A percentile compares a stretch with the other conserved stretches of the same genome.
Evolutionary conservation across 2,113 vertebrate species (phyloP).

Genomic region (Tangachromis dhanisi): DNA sequence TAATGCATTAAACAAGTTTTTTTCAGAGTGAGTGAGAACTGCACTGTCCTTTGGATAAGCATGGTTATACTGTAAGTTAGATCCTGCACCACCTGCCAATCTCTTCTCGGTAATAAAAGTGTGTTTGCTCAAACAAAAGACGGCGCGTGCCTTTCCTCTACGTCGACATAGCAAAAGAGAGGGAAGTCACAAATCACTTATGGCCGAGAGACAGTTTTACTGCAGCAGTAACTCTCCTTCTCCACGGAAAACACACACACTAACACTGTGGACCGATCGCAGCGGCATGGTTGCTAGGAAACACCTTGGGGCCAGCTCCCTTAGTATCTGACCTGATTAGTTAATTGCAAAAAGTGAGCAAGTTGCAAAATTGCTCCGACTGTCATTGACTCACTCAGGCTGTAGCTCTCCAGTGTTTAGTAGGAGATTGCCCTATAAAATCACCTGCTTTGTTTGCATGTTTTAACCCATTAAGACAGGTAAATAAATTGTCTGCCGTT

Average conservation of each 20-base stretch:
- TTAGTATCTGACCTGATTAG: slow-evolving; percentile 72
- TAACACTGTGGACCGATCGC: slow-evolving; percentile 39
- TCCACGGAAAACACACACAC: slow-evolving; percentile 46
- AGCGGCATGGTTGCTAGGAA: slow-evolving; percentile 72
- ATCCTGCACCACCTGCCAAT: slow-evolving; percentile 36
- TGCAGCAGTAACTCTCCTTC: slow-evolving; percentile 64
- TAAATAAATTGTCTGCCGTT: neutral
- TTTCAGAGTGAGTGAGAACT: neutral
- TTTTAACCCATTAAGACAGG: neutral
- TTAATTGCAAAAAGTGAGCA: slow-evolving; percentile 72
- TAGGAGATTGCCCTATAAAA: neutral
- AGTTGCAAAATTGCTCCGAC: slow-evolving; percentile 38
- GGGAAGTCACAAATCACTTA: slow-evolving; percentile 66
- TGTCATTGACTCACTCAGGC: slow-evolving; percentile 4
- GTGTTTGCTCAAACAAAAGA: slow-evolving; percentile 54
- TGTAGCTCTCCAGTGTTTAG: neutral
- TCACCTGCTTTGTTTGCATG: neutral
- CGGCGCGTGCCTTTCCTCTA: slow-evolving; percentile 4
- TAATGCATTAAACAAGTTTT: neutral
- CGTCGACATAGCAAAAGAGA: slow-evolving; percentile 48
- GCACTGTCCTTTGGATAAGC: neutral
- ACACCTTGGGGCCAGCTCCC: slow-evolving; percentile 67
- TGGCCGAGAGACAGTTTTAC: slow-evolving; percentile 62
- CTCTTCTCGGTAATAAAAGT: slow-evolving; percentile 32
- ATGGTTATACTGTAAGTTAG: neutral